Conservation (phyloP, 23 tunicate species). For the Phallusia fumigata region DNA sequence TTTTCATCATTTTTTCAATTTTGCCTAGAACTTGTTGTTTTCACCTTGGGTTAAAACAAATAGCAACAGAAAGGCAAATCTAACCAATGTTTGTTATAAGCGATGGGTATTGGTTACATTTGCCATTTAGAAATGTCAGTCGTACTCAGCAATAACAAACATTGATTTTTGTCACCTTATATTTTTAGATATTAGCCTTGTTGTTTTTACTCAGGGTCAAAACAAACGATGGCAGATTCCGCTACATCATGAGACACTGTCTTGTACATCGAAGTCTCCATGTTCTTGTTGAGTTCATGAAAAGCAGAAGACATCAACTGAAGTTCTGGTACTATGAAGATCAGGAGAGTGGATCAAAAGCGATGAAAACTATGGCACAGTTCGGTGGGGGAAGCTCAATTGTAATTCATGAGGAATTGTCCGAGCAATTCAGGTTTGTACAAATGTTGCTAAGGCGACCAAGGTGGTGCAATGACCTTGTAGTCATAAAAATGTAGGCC, state of each 20-base stretch:
- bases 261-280: slow-evolving; percentile 56
- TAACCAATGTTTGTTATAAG: no score
- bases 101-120: no score
- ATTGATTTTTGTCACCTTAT: no score
- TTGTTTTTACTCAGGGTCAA: slow-evolving; percentile 32
- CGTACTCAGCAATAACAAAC: no score
- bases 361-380: slow-evolving; percentile 34
- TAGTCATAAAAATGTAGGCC: no score
- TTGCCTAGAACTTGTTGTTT: no score
- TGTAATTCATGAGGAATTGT: slow-evolving; percentile 57
- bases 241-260: slow-evolving; percentile 62
- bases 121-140: no score
- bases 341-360: slow-evolving; percentile 14
- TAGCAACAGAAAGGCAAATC: background rate
- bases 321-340: slow-evolving; percentile 37
- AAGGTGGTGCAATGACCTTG: no score
- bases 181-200: background rate
- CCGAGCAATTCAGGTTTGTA: slow-evolving; percentile 78
- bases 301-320: slow-evolving; percentile 34
- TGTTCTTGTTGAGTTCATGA: slow-evolving; percentile 68
- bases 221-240: slow-evolving; percentile 56
- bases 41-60: background rate
- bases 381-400: slow-evolving; percentile 60
- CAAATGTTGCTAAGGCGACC: background rate
- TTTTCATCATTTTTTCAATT: no score